Evolutionary conservation across 2,888 invertebrate genomes (phyloP), one percentile per base, ranked within the genome.

Genomic region (Polydrusus cervinus): DNA sequence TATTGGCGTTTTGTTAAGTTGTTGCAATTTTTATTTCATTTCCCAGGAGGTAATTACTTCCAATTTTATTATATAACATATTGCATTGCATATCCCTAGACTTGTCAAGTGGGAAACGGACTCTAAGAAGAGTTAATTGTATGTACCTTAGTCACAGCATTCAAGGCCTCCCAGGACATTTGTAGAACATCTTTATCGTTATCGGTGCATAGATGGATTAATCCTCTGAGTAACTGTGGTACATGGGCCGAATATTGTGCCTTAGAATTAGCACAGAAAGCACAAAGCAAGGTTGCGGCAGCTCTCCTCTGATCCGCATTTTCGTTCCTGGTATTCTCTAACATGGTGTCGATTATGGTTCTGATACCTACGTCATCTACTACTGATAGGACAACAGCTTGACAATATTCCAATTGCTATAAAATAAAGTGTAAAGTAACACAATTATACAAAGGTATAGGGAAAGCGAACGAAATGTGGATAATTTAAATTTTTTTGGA

Each of bases 371-470:
- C 90, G 85, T 97, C 95, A 84, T 97, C 97, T 0, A 90, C 90
- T 1, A 98, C 95, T 0, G 98, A 97, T 80, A 98, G 89, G 78
- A 99, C 93, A 45, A 99, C 98, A 64, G 95, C 93, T 85, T 97
- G 94, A 85, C 98, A 98, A 86, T 98, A 96, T 83, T 95, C 95
- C 69, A 97, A 88, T 88, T 98, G 97, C 88, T 92, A 88, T 68
- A 77, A 51, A 18, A 51, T 7, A 16, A 16, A 8, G 3, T 3
- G 25, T 25, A 3, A 25, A 25, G 25, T 25, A 25, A 25, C 25
- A 25, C 5, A 25, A 25, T 25, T 3, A 25, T 25, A 25, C 5
- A 25, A 25, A 25, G 1, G 25, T 25, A 25, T 5, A 25, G 25
- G 25, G 5, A 25, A 25, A 25, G 3, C 1, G 5, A 25, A 25